Percentiles rank a stretch among this genome's conserved stretches.
Evolutionary conservation across 2,113 vertebrate genomes (phyloP).

Genomic region (Pampusana beccarii): DNA sequence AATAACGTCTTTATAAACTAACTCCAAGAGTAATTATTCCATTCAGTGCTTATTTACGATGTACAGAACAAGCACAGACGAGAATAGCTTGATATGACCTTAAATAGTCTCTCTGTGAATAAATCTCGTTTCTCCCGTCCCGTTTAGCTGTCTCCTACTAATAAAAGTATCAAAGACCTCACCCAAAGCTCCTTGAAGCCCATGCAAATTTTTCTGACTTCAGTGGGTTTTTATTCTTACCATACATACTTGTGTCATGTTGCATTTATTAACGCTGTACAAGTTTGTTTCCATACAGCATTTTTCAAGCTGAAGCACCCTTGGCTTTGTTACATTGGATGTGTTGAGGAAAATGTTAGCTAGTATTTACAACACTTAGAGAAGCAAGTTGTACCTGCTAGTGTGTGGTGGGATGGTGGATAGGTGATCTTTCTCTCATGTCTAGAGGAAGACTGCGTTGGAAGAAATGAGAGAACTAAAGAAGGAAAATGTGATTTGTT

Average conservation of each 20-base stretch:
- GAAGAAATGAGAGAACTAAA: neutral
- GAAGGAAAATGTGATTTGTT: slow-evolving; percentile 13
- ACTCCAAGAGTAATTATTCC: neutral
- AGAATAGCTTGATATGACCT: neutral
- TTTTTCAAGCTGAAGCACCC: neutral
- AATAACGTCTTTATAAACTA: neutral
- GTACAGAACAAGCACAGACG: neutral
- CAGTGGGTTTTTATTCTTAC: neutral
- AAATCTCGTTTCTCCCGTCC: neutral
- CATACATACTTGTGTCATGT: neutral
- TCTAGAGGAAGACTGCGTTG: neutral
- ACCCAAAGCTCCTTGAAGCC: neutral
- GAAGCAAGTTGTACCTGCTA: neutral
- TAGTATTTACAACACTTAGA: neutral
- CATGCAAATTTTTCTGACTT: neutral
- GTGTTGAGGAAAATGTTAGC: neutral
- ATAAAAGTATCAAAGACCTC: neutral
- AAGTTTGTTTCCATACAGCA: neutral
- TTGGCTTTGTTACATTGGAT: neutral
- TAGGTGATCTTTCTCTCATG: neutral
- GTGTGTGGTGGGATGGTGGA: neutral
- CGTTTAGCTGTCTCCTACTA: neutral
- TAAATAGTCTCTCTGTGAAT: neutral
- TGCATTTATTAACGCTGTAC: neutral
- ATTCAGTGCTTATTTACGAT: slow-evolving; percentile 10